These are phyloP conservation scores for Drosophila lacteicornis DNA, from an alignment of 1,140 invertebrate genomes.

Conservation along the genomic window DNA sequence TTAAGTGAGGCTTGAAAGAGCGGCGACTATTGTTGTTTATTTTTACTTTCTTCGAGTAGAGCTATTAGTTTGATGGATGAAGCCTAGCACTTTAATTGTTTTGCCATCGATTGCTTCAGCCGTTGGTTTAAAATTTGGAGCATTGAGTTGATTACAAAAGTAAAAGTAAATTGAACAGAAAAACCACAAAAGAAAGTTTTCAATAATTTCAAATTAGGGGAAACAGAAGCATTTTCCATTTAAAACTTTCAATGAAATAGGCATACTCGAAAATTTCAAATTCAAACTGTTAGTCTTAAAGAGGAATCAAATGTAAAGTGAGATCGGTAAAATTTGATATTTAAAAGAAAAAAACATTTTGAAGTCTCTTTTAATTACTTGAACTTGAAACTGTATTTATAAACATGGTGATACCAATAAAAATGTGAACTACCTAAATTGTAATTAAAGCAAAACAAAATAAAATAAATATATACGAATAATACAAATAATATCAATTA, in stretches of 20 bases:
- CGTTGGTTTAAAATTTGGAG: not conserved
- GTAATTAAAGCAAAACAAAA: too few species aligned
- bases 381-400: too few species aligned
- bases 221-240: conserved; percentile 1
- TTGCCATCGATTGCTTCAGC: conserved; percentile 15
- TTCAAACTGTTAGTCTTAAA: not conserved
- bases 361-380: not conserved
- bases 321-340: not conserved
- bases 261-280: not conserved
- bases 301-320: not conserved
- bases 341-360: too few species aligned
- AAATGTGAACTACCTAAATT: too few species aligned
- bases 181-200: conserved; percentile 8
- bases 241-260: not conserved
- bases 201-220: conserved; percentile 3
- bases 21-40: conserved; percentile 11
- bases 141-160: conserved; percentile 20
- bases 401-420: too few species aligned
- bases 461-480: too few species aligned
- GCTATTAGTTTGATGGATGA: conserved; percentile 34
- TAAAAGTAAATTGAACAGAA: conserved; percentile 12
- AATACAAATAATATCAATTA: too few species aligned
- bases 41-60: conserved; percentile 19
- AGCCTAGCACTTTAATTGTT: conserved; percentile 17
- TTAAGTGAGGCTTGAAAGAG: conserved; percentile 9